These are phyloP conservation scores for Teleopsis dalmanni DNA, from an alignment of 1,140 invertebrate species.

Conservation along the genomic window DNA sequence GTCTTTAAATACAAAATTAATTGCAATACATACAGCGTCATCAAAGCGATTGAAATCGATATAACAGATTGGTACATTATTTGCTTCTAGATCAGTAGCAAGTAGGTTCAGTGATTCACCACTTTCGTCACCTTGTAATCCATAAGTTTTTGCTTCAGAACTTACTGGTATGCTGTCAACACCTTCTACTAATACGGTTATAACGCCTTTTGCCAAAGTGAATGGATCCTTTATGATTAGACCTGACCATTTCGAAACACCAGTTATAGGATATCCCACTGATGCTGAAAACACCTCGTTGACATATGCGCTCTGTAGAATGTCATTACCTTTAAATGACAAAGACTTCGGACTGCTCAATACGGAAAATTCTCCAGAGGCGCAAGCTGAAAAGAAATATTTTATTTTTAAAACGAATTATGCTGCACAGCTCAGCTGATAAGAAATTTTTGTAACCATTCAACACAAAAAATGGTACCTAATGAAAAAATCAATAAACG, in stretches of 20 bases:
- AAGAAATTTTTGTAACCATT: not conserved
- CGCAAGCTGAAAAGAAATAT: slow-evolving; percentile 52
- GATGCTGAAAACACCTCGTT: slow-evolving; percentile 65
- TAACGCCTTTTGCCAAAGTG: slow-evolving; percentile 65
- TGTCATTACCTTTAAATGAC: slow-evolving; percentile 55
- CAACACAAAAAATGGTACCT: not conserved
- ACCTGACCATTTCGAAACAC: slow-evolving; percentile 58
- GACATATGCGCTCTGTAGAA: slow-evolving; percentile 53
- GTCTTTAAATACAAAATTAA: not conserved
- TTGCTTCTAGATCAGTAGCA: slow-evolving; percentile 26
- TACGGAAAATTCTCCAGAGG: slow-evolving; percentile 58
- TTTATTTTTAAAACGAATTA: slow-evolving; percentile 19
- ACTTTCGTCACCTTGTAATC: slow-evolving; percentile 23
- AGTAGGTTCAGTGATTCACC: slow-evolving; percentile 22
- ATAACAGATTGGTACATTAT: slow-evolving; percentile 45
- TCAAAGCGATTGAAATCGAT: slow-evolving; percentile 57
- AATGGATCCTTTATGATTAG: slow-evolving; percentile 66
- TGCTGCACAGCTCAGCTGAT: too few relatives aligned
- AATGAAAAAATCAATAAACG: slow-evolving; percentile 1
- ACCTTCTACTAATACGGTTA: slow-evolving; percentile 66
- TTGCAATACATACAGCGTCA: slow-evolving; percentile 53
- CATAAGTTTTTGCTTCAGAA: slow-evolving; percentile 32
- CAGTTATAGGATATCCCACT: slow-evolving; percentile 59
- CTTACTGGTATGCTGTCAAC: slow-evolving; percentile 49
- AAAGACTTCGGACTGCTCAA: slow-evolving; percentile 59